Evolutionary conservation across 2,113 vertebrate species (phyloP).

Genomic region (Cichladusa arquata): DNA sequence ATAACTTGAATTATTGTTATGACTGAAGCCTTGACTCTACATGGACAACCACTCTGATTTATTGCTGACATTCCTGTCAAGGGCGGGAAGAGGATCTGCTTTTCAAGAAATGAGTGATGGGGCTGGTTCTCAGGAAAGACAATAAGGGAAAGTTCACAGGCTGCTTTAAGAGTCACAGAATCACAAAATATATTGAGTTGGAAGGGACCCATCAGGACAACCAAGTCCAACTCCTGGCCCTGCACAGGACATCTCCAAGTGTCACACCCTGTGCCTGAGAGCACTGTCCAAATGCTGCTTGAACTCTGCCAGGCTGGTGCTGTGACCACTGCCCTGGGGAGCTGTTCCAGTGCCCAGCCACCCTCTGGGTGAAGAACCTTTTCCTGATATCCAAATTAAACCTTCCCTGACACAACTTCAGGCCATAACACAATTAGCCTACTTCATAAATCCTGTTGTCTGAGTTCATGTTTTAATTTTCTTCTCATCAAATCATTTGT

Average conservation of each 20-base stretch:
- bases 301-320: neutral
- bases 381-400: neutral
- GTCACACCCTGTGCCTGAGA: neutral
- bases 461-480: neutral
- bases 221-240: neutral
- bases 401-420: neutral
- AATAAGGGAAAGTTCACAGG: neutral
- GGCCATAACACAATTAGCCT: neutral
- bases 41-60: neutral
- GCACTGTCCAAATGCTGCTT: neutral
- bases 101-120: neutral
- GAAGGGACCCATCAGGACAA: neutral
- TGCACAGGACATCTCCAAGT: neutral
- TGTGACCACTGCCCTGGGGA: neutral
- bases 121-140: neutral
- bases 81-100: neutral
- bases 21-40: neutral
- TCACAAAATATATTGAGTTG: neutral
- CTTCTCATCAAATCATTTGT: neutral
- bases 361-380: neutral
- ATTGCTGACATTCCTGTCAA: neutral
- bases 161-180: neutral
- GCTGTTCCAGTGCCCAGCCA: neutral
- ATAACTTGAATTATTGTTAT: neutral
- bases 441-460: neutral